Evolutionary conservation across 2,113 vertebrate species (phyloP).

Genomic region (Patagioenas fasciata): DNA sequence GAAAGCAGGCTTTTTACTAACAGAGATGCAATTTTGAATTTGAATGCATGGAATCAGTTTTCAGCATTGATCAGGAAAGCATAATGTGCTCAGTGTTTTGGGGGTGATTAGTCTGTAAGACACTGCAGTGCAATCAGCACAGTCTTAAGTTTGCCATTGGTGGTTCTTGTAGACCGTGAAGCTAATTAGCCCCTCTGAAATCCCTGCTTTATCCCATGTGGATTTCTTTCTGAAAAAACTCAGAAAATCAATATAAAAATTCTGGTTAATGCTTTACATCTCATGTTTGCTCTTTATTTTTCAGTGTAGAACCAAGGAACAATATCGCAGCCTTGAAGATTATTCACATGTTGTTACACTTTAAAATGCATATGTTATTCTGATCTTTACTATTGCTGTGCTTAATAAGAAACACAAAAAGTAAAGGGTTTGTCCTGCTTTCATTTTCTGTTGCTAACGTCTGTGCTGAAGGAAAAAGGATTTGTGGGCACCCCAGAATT

Average conservation of each 20-base stretch:
- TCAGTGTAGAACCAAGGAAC: not conserved
- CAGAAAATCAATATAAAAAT: not conserved
- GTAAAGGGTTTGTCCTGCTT: not conserved
- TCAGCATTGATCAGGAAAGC: not conserved
- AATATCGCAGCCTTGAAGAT: not conserved
- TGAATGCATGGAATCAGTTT: not conserved
- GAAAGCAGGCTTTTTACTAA: not conserved
- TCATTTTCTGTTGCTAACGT: not conserved
- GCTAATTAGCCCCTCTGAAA: constrained; percentile 42
- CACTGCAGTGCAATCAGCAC: not conserved
- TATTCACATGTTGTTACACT: not conserved
- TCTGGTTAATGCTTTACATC: not conserved
- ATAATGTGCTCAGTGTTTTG: not conserved
- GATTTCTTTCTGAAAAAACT: not conserved
- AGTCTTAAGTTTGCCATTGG: not conserved
- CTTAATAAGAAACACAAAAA: not conserved
- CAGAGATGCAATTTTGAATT: not conserved
- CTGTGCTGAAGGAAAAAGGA: not conserved
- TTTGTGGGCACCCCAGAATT: not conserved
- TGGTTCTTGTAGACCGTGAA: not conserved
- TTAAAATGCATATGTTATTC: not conserved
- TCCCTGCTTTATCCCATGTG: not conserved
- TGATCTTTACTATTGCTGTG: not conserved
- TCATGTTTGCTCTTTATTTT: not conserved
- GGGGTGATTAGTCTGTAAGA: not conserved